phyloP scores from a whole-genome alignment of 2,797 vertebrate species.

The Pampus argenteus region DNA sequence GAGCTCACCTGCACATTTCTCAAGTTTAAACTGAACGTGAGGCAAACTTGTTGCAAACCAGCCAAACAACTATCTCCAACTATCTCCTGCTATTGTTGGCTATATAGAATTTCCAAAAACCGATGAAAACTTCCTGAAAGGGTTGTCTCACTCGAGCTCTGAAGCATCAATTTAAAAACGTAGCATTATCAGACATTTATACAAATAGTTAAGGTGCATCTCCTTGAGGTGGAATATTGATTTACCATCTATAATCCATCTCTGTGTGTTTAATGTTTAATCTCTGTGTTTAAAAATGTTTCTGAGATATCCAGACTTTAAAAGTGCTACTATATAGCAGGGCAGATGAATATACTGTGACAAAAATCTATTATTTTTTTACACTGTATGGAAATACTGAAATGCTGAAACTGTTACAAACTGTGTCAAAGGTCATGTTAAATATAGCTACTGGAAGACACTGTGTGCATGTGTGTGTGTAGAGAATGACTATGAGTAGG shows the following conservation, averaged over 20 bases:
- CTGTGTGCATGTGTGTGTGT: constrained; percentile 18
- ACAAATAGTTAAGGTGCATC: background rate
- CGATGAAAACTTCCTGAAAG: background rate
- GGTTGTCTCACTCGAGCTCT: background rate
- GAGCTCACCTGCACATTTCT: constrained; percentile 2
- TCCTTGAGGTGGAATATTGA: background rate
- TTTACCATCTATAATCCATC: background rate
- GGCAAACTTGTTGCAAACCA: background rate
- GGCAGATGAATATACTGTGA: background rate
- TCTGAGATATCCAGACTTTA: background rate
- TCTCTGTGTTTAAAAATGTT: background rate
- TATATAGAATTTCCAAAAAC: background rate
- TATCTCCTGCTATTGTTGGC: background rate
- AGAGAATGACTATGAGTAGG: constrained; percentile 35
- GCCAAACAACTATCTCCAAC: background rate
- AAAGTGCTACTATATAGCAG: constrained; percentile 1
- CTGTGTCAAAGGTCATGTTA: constrained; percentile 18
- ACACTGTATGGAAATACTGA: background rate
- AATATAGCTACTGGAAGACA: constrained; percentile 38
- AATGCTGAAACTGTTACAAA: constrained; percentile 6
- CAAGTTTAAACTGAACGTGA: background rate
- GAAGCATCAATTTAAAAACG: background rate
- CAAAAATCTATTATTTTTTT: background rate
- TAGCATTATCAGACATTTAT: background rate
- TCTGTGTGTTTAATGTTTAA: too few species aligned